Conservation (phyloP, 1,140 invertebrate species). For the Caenorhabditis tropicalis region DNA sequence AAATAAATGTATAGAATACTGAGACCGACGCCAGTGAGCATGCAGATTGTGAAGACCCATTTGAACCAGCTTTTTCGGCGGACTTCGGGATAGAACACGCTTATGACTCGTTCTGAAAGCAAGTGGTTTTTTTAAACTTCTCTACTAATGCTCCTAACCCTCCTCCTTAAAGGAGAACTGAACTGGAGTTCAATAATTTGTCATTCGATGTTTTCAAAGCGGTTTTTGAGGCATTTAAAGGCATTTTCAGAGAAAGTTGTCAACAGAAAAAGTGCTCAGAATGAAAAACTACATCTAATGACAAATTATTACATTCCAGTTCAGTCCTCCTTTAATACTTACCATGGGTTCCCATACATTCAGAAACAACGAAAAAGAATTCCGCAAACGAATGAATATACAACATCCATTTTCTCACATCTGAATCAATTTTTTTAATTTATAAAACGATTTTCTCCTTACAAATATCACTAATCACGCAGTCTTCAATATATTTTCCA, state of each 20-base stretch:
- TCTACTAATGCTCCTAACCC: no score
- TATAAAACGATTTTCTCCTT: background rate
- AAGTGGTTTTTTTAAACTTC: background rate
- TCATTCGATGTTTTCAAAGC: no score
- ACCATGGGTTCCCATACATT: background rate
- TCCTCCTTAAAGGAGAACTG: no score
- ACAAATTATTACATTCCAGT: no score
- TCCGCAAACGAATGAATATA: background rate
- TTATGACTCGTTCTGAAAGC: background rate
- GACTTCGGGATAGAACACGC: background rate
- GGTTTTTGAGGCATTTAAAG: no score
- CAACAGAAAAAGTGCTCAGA: no score
- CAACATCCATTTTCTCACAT: background rate
- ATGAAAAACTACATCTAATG: no score
- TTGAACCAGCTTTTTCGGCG: background rate
- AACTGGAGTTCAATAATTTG: no score
- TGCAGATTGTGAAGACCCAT: background rate
- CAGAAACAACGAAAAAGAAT: background rate
- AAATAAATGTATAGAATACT: background rate
- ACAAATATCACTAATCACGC: background rate
- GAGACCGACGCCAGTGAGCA: background rate
- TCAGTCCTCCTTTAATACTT: background rate
- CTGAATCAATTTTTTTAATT: background rate
- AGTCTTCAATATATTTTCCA: conserved; percentile 8
- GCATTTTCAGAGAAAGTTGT: no score